Percentiles rank a stretch among this genome's conserved stretches.
phyloP scores from a whole-genome alignment of 2,797 vertebrate genomes.

The Gila robusta region DNA sequence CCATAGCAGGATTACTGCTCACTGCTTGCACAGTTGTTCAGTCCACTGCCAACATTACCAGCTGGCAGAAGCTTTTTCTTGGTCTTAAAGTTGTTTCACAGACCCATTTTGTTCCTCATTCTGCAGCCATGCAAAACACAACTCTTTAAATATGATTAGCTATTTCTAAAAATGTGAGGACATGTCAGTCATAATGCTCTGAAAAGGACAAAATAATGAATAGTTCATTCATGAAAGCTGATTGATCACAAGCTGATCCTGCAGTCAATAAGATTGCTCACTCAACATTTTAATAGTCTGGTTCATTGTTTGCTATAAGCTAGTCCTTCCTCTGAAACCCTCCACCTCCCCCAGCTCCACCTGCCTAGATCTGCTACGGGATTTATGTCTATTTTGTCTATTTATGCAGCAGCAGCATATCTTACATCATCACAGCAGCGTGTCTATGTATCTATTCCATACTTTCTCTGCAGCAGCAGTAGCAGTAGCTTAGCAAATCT shows the following conservation, averaged over 20 bases:
- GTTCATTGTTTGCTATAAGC: neutral
- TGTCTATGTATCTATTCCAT: too few relatives aligned
- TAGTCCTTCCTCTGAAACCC: neutral
- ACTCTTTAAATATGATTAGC: neutral
- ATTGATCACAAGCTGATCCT: neutral
- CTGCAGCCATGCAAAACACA: slow-evolving; percentile 2
- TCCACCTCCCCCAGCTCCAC: neutral
- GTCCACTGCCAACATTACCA: slow-evolving; percentile 3
- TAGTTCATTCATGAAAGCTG: neutral
- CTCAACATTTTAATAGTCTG: neutral
- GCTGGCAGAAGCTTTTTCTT: slow-evolving; percentile 15
- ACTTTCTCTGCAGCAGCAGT: too few relatives aligned
- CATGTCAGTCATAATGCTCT: slow-evolving; percentile 10
- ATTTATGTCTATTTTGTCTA: neutral
- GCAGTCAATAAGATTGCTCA: neutral
- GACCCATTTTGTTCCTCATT: neutral
- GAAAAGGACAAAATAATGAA: neutral
- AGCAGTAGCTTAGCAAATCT: neutral
- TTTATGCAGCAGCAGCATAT: neutral
- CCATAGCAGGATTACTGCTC: slow-evolving; percentile 19
- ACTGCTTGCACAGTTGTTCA: slow-evolving; percentile 27
- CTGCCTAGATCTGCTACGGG: neutral
- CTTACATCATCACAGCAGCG: neutral
- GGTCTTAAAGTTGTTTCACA: slow-evolving; percentile 8
- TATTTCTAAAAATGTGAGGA: neutral